phyloP scores from a whole-genome alignment of 2,113 vertebrate genomes.

The Onychorhynchus coronatus region DNA sequence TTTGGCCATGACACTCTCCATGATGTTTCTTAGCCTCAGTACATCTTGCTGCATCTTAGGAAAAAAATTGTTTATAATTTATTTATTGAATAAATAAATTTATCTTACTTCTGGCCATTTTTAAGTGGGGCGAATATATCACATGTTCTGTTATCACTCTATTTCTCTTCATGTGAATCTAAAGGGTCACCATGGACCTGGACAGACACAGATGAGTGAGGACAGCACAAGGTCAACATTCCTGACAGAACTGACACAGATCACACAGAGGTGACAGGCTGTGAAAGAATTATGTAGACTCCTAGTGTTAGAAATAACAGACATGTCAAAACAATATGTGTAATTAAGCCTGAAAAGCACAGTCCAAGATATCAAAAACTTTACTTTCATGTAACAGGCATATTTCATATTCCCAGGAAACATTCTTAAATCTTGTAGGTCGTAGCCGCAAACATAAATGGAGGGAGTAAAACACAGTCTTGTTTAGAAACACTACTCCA shows the following conservation, averaged over 20 bases:
- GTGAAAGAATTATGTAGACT: background rate
- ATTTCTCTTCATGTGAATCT: background rate
- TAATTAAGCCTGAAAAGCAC: background rate
- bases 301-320: background rate
- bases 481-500: background rate
- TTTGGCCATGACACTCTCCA: background rate
- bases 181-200: background rate
- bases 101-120: background rate
- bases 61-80: background rate
- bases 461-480: background rate
- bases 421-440: background rate
- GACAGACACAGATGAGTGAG: background rate
- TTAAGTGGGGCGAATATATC: background rate
- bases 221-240: background rate
- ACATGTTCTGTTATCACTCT: background rate
- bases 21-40: background rate
- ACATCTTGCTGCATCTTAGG: background rate
- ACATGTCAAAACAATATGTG: background rate
- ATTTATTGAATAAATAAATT: background rate
- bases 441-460: background rate
- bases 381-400: background rate
- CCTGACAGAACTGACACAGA: background rate
- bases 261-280: conserved; percentile 1
- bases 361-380: background rate
- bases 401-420: background rate